Percentiles rank a stretch among this genome's conserved stretches.
These are phyloP conservation scores for Platyrinchus mystaceus DNA, from an alignment of 2,797 vertebrate genomes.

Conservation along the genomic window DNA sequence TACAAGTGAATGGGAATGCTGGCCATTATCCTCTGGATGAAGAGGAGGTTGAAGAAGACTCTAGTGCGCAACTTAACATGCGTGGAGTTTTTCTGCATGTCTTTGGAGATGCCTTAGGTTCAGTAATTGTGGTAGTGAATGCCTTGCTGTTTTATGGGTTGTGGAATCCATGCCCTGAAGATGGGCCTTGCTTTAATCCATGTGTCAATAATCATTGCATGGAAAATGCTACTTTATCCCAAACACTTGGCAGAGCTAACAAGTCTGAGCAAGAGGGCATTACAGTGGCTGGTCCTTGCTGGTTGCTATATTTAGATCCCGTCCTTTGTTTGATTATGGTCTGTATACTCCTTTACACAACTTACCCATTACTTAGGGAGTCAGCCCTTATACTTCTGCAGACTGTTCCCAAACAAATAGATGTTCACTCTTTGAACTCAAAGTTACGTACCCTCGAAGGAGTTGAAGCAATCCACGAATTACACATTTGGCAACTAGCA, in stretches of 20 bases:
- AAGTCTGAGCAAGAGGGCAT: not conserved
- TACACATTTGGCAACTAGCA: conserved; percentile 97
- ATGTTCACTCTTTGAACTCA: conserved; percentile 88
- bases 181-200: conserved; percentile 80
- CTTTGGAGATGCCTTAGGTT: conserved; percentile 95
- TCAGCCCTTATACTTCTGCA: conserved; percentile 97
- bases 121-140: conserved; percentile 95
- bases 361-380: conserved; percentile 95
- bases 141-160: conserved; percentile 88
- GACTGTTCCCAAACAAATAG: conserved; percentile 97
- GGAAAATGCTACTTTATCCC: conserved; percentile 77
- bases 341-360: conserved; percentile 93
- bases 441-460: conserved; percentile 87
- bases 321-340: conserved; percentile 95
- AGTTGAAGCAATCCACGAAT: conserved; percentile 93
- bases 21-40: conserved; percentile 75
- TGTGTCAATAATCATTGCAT: conserved; percentile 81
- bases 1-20: conserved; percentile 88
- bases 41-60: conserved; percentile 75
- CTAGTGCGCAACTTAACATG: conserved; percentile 93
- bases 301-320: conserved; percentile 96
- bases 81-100: conserved; percentile 98
- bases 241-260: conserved; percentile 22
- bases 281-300: conserved; percentile 86
- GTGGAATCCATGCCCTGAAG: conserved; percentile 84